Base-by-base conservation (phyloP, 2,888 invertebrate genomes). In the Chydorus sphaericus region DNA sequence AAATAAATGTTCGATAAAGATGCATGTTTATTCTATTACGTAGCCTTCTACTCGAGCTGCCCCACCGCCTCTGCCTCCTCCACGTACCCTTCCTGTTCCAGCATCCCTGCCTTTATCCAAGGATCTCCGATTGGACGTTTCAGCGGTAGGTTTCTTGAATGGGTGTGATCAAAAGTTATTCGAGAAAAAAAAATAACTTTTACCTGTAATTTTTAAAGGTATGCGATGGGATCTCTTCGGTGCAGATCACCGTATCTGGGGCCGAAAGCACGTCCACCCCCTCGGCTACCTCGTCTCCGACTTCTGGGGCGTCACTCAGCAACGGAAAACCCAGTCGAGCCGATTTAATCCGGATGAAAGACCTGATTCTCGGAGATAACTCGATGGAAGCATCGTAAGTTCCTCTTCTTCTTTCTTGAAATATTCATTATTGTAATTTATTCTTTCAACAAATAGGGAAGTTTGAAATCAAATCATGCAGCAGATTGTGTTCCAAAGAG, bases 321-420 rank as follows among this genome's bases (percentile, higher is more conserved):
- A 44, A 44, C 28, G 44, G 44, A 26, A 48, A 56, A 10, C 55
- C 33, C 11, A 55, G 59, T 7, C 56, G 58, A 38, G 58, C 49
- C n/a, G 57, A 69, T 57, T 60, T 68, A 14, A 59, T 65, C 55
- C 63, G 65, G 52, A 67, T 70, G 62, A 68, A 68, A 59, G 69
- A 70, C 58, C 66, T 70, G 50, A 64, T 70, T 38, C 61, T 69
- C 18, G 64, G 66, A 55, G 67, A 67, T 56, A 65, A 67, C 30
- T 67, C 66, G 44, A 63, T 69, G 30, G 70, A 71, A 64, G 69
- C 70, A 31, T 70, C 70, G 71, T 70, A 66, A 66, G 69, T 66
- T n/a, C n/a, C n/a, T n/a, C n/a, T n/a, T n/a, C n/a, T n/a, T n/a
- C n/a, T n/a, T n/a, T n/a, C n/a, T n/a, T n/a, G n/a, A n/a, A n/a